A percentile compares a stretch with the other conserved stretches of the same genome.
Evolutionary conservation across 1,140 invertebrate genomes (phyloP).

Genomic region (Calliopsis andreniformis): DNA sequence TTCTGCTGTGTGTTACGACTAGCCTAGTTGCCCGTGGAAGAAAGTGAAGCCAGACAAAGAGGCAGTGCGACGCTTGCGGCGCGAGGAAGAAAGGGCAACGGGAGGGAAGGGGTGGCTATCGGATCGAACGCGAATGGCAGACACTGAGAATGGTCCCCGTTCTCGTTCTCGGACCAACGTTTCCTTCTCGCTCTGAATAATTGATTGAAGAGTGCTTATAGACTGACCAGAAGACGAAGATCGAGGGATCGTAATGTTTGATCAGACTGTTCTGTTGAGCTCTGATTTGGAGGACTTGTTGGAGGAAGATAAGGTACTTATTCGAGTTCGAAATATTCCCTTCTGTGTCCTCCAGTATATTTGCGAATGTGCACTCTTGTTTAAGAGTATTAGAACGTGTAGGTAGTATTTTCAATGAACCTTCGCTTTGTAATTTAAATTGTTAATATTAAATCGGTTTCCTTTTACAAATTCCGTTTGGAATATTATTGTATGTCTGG

Average conservation of each 20-base stretch:
- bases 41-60: constrained; percentile 50
- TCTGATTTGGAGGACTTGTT: no score
- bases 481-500: no score
- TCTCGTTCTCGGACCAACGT: neutral
- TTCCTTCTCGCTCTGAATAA: constrained; percentile 36
- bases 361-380: no score
- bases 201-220: constrained; percentile 46
- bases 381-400: no score
- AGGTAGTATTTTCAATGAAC: no score
- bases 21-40: constrained; percentile 56
- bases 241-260: neutral
- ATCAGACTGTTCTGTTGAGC: no score
- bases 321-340: no score
- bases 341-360: no score
- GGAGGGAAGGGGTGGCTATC: neutral
- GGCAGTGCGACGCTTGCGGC: constrained; percentile 23
- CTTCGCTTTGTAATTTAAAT: no score
- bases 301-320: no score
- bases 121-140: neutral
- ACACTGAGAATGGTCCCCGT: neutral
- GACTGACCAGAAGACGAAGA: constrained; percentile 7
- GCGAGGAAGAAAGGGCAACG: neutral
- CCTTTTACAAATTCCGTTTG: no score
- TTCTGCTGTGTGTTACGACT: constrained; percentile 56
- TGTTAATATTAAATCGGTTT: no score